Percentiles rank a stretch among this genome's conserved stretches.
These are phyloP conservation scores for Cydia splendana DNA, from an alignment of 1,140 invertebrate genomes.

Conservation along the genomic window DNA sequence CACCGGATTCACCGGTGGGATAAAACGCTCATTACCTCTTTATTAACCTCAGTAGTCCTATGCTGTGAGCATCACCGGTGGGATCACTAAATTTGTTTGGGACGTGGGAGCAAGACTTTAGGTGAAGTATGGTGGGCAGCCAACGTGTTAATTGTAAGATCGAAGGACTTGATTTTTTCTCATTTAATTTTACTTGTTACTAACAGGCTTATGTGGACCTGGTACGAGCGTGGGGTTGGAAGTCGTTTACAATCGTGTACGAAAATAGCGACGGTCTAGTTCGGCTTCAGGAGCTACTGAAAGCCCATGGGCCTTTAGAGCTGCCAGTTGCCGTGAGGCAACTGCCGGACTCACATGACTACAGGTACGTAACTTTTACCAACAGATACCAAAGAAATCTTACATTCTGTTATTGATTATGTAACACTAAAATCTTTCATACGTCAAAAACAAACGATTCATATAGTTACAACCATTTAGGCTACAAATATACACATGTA, in stretches of 20 bases:
- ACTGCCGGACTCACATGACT: slow-evolving; percentile 88
- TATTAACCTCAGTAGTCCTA: too few relatives aligned
- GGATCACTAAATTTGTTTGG: too few relatives aligned
- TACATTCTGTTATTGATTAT: background rate
- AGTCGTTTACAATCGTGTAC: slow-evolving; percentile 96
- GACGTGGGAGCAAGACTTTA: too few relatives aligned
- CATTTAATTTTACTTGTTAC: too few relatives aligned
- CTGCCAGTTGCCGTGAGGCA: slow-evolving; percentile 90
- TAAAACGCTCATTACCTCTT: too few relatives aligned
- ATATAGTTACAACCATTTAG: background rate
- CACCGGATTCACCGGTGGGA: too few relatives aligned
- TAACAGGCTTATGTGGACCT: slow-evolving; percentile 93
- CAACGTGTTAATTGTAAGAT: too few relatives aligned
- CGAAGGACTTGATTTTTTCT: too few relatives aligned
- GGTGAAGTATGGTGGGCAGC: too few relatives aligned
- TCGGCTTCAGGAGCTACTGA: slow-evolving; percentile 94
- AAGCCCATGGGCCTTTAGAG: slow-evolving; percentile 91
- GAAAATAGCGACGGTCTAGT: slow-evolving; percentile 97
- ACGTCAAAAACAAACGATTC: background rate
- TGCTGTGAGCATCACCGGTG: too few relatives aligned
- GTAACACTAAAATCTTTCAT: background rate
- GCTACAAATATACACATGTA: too few relatives aligned
- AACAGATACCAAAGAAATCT: background rate
- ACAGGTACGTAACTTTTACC: slow-evolving; percentile 80
- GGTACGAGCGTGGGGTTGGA: slow-evolving; percentile 94